Evolutionary conservation across 2,888 invertebrate species (phyloP).

Genomic region (Agriopis marginaria): DNA sequence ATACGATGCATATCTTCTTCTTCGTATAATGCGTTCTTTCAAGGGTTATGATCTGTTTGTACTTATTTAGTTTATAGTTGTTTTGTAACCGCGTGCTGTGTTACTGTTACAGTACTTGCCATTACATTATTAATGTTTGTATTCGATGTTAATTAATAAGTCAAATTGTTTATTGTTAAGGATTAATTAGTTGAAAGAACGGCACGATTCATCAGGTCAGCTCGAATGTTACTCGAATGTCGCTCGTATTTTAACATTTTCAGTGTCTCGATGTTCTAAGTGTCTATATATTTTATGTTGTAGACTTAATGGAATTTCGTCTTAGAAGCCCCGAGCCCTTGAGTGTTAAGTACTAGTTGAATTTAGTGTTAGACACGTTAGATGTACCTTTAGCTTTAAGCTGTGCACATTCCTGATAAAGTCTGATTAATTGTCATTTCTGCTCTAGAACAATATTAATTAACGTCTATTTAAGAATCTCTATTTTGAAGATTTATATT

Average conservation of each 20-base stretch:
- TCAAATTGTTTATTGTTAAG: constrained; percentile 54
- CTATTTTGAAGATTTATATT: constrained; percentile 83
- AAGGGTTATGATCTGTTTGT: constrained; percentile 37
- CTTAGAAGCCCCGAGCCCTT: constrained; percentile 66
- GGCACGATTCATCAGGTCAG: constrained; percentile 86
- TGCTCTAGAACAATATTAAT: constrained; percentile 77
- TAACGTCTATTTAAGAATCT: constrained; percentile 76
- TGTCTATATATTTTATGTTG: constrained; percentile 66
- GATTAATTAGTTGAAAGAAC: constrained; percentile 59
- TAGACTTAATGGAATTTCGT: constrained; percentile 60
- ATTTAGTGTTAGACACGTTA: constrained; percentile 70
- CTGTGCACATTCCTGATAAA: constrained; percentile 82
- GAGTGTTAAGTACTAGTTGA: constrained; percentile 53
- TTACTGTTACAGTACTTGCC: constrained; percentile 64
- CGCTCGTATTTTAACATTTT: constrained; percentile 70
- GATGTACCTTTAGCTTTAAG: constrained; percentile 75
- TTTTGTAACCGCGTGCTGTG: constrained; percentile 64
- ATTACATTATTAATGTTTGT: constrained; percentile 52
- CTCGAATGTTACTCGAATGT: constrained; percentile 81
- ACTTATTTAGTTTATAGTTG: constrained; percentile 45
- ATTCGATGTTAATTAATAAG: constrained; percentile 55
- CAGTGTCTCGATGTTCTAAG: constrained; percentile 70
- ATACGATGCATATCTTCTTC: constrained; percentile 38
- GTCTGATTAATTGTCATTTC: constrained; percentile 84
- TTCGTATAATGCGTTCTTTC: constrained; percentile 24